Conservation (phyloP, 2,888 invertebrate species). For the Galerucella nymphaeae region DNA sequence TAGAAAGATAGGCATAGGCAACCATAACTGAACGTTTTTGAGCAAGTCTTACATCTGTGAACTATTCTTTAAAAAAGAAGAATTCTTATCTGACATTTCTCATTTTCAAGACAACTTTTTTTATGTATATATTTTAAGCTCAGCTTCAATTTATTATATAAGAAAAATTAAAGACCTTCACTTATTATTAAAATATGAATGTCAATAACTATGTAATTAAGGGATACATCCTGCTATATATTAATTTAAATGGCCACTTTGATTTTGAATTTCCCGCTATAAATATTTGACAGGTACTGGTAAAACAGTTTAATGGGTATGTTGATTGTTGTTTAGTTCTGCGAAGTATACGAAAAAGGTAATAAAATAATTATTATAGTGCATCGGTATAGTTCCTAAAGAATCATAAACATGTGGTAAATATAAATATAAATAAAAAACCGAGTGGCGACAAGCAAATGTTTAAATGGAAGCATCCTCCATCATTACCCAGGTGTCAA, state of each 20-base stretch:
- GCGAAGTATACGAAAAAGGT: slow-evolving; percentile 31
- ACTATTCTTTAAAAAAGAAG: not conserved
- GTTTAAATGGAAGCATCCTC: slow-evolving; percentile 97
- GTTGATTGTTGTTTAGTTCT: slow-evolving; percentile 46
- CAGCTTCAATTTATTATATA: too few species aligned
- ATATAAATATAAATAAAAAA: slow-evolving; percentile 26
- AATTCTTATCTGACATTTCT: not conserved
- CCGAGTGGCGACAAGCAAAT: slow-evolving; percentile 66
- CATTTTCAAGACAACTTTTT: not conserved
- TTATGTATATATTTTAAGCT: not conserved
- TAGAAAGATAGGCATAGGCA: too few species aligned
- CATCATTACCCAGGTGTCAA: slow-evolving; percentile 98
- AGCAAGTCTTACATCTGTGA: not conserved
- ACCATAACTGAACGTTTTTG: too few species aligned
- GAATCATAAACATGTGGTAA: slow-evolving; percentile 35
- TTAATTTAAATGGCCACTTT: slow-evolving; percentile 18
- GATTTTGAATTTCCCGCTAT: slow-evolving; percentile 38
- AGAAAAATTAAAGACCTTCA: not conserved
- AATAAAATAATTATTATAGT: slow-evolving; percentile 18
- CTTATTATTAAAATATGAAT: not conserved
- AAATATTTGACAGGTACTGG: slow-evolving; percentile 33
- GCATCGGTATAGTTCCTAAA: slow-evolving; percentile 28
- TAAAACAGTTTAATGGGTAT: slow-evolving; percentile 40
- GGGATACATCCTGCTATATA: not conserved
- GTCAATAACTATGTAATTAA: not conserved